Conservation (phyloP, 1,140 invertebrate genomes). For the Pachypeltis micranthus region DNA sequence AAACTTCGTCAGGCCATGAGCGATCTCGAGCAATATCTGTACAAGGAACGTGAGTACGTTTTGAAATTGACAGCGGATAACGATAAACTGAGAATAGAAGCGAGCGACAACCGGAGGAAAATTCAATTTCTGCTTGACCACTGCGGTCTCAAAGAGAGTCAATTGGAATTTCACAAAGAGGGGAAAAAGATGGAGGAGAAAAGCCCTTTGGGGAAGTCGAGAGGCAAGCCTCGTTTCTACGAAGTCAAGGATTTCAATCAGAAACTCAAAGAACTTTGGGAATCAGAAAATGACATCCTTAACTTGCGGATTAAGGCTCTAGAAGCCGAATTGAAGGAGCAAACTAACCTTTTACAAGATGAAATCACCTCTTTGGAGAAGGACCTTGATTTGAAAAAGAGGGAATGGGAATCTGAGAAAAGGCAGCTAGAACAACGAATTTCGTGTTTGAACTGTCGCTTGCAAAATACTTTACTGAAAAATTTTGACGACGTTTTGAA, state of each 20-base stretch:
- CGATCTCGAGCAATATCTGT: slow-evolving; percentile 20
- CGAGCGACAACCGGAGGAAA: slow-evolving; percentile 11
- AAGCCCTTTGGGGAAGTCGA: neutral
- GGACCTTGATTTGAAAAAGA: slow-evolving; percentile 14
- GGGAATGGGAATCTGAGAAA: slow-evolving; percentile 16
- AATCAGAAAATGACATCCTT: slow-evolving; percentile 2
- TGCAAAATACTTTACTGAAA: slow-evolving; percentile 5
- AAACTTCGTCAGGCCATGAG: slow-evolving; percentile 18
- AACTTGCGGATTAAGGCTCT: slow-evolving; percentile 11
- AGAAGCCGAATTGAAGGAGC: slow-evolving; percentile 18
- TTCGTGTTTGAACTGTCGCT: slow-evolving; percentile 14
- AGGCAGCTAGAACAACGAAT: slow-evolving; percentile 13
- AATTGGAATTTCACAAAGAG: neutral
- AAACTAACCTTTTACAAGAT: slow-evolving; percentile 15
- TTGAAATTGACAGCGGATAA: slow-evolving; percentile 20
- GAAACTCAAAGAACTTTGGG: slow-evolving; percentile 4
- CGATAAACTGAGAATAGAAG: slow-evolving; percentile 18
- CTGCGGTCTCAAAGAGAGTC: slow-evolving; percentile 12
- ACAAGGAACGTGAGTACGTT: slow-evolving; percentile 22
- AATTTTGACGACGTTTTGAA: slow-evolving; percentile 11
- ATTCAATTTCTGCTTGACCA: slow-evolving; percentile 14
- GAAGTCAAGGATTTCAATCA: slow-evolving; percentile 12
- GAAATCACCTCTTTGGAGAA: slow-evolving; percentile 14
- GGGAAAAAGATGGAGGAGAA: neutral
- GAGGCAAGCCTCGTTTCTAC: slow-evolving; percentile 7